A percentile compares a stretch with the other conserved stretches of the same genome.
Evolutionary conservation across 1,140 invertebrate genomes (phyloP).

Genomic region (Carcinoscorpius rotundicauda): DNA sequence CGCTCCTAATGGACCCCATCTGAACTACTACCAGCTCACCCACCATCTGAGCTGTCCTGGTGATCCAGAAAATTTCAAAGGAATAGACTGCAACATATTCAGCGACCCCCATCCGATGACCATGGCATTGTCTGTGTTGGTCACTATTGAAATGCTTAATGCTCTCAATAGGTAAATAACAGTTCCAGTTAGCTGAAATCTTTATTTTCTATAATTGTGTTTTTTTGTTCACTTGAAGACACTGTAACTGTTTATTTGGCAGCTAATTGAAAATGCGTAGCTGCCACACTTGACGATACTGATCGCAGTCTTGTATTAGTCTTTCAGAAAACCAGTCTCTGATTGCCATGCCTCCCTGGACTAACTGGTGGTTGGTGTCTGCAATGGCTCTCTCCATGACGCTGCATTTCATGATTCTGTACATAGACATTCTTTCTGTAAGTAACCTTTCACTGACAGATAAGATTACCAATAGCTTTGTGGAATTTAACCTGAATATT

Average conservation of each 20-base stretch:
- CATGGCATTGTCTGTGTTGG: slow-evolving; percentile 98
- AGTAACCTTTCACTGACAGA: slow-evolving; percentile 44
- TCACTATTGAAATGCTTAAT: slow-evolving; percentile 99
- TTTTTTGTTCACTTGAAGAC: not conserved
- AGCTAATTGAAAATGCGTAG: not conserved
- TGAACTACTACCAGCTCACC: slow-evolving; percentile 83
- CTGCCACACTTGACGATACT: not conserved
- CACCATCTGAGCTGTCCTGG: slow-evolving; percentile 40
- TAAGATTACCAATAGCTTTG: not conserved
- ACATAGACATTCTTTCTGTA: slow-evolving; percentile 96
- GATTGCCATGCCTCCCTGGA: slow-evolving; percentile 96
- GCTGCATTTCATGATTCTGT: slow-evolving; percentile 98
- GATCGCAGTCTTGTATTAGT: slow-evolving; percentile 38
- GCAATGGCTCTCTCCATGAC: slow-evolving; percentile 98
- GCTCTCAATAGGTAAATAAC: slow-evolving; percentile 87
- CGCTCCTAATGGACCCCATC: slow-evolving; percentile 81
- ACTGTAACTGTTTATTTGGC: not conserved
- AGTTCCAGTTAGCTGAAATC: not conserved
- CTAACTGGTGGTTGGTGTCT: slow-evolving; percentile 91
- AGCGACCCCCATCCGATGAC: slow-evolving; percentile 98
- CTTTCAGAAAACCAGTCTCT: slow-evolving; percentile 99
- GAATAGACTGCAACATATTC: slow-evolving; percentile 95
- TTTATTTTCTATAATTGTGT: too few species aligned
- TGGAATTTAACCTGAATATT: not conserved
- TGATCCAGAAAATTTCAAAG: slow-evolving; percentile 47